Evolutionary conservation across 2,113 vertebrate genomes (phyloP).

Genomic region (Vanacampus margaritifer): DNA sequence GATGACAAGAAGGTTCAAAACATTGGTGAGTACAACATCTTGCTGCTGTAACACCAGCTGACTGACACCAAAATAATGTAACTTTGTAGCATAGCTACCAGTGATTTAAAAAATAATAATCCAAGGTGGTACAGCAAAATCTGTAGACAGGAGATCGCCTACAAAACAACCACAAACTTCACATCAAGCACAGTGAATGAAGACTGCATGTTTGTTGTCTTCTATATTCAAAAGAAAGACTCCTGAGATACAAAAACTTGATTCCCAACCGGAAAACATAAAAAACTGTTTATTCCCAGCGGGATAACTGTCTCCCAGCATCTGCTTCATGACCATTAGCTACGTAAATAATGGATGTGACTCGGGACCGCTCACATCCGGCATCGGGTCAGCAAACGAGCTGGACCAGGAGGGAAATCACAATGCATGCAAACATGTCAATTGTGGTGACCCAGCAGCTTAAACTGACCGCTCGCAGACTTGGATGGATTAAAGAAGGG

Average conservation of each 20-base stretch:
- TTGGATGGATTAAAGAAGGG: slow-evolving; percentile 40
- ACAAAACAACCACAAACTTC: background rate
- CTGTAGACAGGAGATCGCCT: background rate
- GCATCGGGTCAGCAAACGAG: slow-evolving; percentile 25
- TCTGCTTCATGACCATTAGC: slow-evolving; percentile 49
- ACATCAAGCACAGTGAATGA: background rate
- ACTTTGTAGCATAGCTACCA: background rate
- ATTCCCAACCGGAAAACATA: slow-evolving; percentile 9
- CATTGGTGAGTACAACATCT: background rate
- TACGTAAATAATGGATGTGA: slow-evolving; percentile 60
- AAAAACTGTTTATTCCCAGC: slow-evolving; percentile 4
- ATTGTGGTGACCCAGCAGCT: slow-evolving; percentile 12
- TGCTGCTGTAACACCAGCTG: no score
- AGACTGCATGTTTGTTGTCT: background rate
- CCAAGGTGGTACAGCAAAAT: background rate
- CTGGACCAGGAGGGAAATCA: background rate
- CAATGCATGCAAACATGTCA: slow-evolving; percentile 12
- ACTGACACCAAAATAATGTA: background rate
- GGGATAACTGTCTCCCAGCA: slow-evolving; percentile 40
- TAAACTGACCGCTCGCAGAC: slow-evolving; percentile 29
- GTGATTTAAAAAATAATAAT: background rate
- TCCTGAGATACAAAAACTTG: slow-evolving; percentile 23
- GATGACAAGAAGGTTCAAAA: background rate
- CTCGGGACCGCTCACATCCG: slow-evolving; percentile 29
- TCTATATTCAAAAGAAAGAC: slow-evolving; percentile 27